Base-by-base conservation (phyloP, 2,113 vertebrate genomes). In the Tychaedon coryphoeus region DNA sequence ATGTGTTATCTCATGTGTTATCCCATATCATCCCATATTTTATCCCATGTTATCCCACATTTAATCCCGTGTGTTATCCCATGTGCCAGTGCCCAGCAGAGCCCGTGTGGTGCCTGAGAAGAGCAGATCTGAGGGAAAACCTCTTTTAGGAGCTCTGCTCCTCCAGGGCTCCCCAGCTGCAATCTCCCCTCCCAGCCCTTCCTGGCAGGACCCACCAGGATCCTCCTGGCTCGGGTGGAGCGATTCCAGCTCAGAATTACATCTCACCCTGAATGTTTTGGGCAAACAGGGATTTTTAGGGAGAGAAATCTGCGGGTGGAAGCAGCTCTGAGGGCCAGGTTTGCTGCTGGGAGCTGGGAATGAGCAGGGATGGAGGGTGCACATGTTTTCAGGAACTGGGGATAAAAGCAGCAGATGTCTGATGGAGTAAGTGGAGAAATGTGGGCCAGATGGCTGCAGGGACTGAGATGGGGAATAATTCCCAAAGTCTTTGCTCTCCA, bases 391-490 rank as follows among this genome's bases (percentile, higher is more conserved):
- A 45, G 90, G 95, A 84, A 5, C 34, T 19, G 26, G 88, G 64
- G 82, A 86, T 94, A 70, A 95, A 88, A 94, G 94, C 91, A 95
- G 58, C 94, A 86, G 47, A 26, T 93, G 96, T 73, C 79, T 79
- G 84, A 61, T 57, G 22, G 88, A 87, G 74, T 50, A 61, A 51
- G 19, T 50, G 79, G 69, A 90, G 96, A 90, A 97, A 94, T 94
- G 92, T 62, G n/a, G 90, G 92, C 95, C 96, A 98, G 96, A 97
- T 95, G 97, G 90, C 93, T 74, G 56, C 42, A 54, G 75, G 82
- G 23, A 38, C 72, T 14, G 50, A 20, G 54, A 60, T 45, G 13
- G 48, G 67, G 53, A 81, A 50, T 73, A 20, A 57, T 87, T 79
- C 34, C 50, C 94, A 9, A 93, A 82, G 76, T 67, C 88, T 78